Evolutionary conservation across 2,888 invertebrate genomes (phyloP).

Genomic region (Tortricodes alternella): DNA sequence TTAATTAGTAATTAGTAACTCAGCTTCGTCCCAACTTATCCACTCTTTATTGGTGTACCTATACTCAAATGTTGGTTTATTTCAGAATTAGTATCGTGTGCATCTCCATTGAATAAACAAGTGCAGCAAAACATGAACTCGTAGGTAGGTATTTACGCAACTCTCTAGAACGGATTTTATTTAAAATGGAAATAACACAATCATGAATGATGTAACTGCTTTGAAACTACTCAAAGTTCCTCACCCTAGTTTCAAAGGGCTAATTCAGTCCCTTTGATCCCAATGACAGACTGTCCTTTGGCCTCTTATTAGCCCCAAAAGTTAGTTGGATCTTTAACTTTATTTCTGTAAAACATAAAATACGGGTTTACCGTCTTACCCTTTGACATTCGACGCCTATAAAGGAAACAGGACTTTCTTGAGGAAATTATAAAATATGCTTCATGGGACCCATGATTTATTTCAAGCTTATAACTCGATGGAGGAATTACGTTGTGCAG

Average conservation of each 20-base stretch:
- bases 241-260: conserved; percentile 19
- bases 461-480: no score
- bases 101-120: no score
- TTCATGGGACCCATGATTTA: background rate
- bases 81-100: no score
- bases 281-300: conserved; percentile 23
- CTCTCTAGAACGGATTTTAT: background rate
- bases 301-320: conserved; percentile 30
- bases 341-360: conserved; percentile 21
- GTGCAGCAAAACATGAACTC: no score
- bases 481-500: no score
- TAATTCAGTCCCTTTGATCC: conserved; percentile 30
- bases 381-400: conserved; percentile 21
- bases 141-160: no score
- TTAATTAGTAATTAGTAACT: no score
- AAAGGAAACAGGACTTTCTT: conserved; percentile 10
- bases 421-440: conserved; percentile 7
- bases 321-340: conserved; percentile 28
- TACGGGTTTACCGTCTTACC: conserved; percentile 9
- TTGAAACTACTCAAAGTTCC: conserved; percentile 21
- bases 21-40: no score
- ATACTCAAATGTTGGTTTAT: no score
- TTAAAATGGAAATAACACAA: background rate
- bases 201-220: conserved; percentile 7
- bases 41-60: no score